Conservation (phyloP, 2,888 invertebrate species). For the Congeria kusceri region DNA sequence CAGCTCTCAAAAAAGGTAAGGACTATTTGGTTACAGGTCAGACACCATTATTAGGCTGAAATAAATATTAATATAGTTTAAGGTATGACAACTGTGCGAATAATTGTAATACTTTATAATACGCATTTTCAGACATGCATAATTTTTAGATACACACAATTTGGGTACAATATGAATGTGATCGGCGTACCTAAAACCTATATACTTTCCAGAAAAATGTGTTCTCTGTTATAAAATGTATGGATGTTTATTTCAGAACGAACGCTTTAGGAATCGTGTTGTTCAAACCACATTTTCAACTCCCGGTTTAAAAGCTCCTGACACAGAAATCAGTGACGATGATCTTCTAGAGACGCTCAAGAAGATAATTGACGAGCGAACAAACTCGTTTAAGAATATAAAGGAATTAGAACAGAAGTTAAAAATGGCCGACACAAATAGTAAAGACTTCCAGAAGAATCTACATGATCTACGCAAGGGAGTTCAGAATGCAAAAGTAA, state of each 20-base stretch:
- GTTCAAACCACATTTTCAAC: conserved; percentile 83
- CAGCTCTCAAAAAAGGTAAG: conserved; percentile 82
- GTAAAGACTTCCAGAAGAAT: conserved; percentile 74
- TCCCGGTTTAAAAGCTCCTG: conserved; percentile 81
- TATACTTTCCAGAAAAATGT: too few species aligned
- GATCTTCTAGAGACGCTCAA: conserved; percentile 81
- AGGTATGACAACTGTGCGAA: too few species aligned
- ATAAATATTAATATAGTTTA: too few species aligned
- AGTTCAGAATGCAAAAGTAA: conserved; percentile 77
- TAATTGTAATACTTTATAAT: too few species aligned
- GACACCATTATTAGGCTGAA: too few species aligned
- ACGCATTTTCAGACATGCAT: too few species aligned
- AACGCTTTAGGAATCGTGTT: conserved; percentile 83
- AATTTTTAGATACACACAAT: too few species aligned
- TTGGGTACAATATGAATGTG: too few species aligned
- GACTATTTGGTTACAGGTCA: too few species aligned
- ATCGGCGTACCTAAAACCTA: too few species aligned
- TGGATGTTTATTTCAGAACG: conserved; percentile 72
- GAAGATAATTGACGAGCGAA: conserved; percentile 80
- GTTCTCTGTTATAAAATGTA: too few species aligned
- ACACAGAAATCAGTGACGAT: conserved; percentile 82
- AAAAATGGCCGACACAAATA: conserved; percentile 69
- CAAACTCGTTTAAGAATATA: conserved; percentile 73
- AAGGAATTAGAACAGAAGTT: conserved; percentile 78
- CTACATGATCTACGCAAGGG: conserved; percentile 77